A percentile compares a stretch with the other conserved stretches of the same genome.
Evolutionary conservation across 2,113 vertebrate species (phyloP).

Genomic region (Cebus imitator): DNA sequence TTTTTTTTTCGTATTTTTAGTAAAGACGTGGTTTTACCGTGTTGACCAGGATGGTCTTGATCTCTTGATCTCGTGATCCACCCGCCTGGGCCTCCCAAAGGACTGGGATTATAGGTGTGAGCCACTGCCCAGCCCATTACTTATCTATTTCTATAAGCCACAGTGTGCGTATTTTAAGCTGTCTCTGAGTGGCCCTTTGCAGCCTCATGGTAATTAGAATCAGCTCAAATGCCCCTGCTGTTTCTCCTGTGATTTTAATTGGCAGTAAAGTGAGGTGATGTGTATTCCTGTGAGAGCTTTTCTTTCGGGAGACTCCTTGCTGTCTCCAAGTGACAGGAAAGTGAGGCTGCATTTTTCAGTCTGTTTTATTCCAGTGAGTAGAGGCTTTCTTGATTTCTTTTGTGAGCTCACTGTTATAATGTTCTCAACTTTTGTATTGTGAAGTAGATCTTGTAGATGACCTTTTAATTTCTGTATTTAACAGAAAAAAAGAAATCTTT

Average conservation of each 20-base stretch:
- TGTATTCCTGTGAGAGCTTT: conserved; percentile 3
- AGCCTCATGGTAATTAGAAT: conserved; percentile 30
- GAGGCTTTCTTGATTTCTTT: conserved; percentile 4
- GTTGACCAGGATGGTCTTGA: too few relatives aligned
- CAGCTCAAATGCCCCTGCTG: background rate
- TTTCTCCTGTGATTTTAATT: conserved; percentile 45
- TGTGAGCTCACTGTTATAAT: conserved; percentile 11
- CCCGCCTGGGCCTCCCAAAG: too few relatives aligned
- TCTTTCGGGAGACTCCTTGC: background rate
- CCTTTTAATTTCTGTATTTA: conserved; percentile 17
- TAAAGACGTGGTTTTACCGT: too few relatives aligned
- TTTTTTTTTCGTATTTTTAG: too few relatives aligned
- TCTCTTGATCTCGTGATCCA: too few relatives aligned
- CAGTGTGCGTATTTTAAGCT: background rate
- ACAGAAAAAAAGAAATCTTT: conserved; percentile 8
- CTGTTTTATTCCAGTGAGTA: conserved; percentile 32
- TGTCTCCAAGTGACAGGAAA: conserved; percentile 46
- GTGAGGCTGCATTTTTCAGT: conserved; percentile 1
- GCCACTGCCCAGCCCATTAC: background rate
- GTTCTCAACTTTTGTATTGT: conserved; percentile 39
- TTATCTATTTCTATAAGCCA: background rate
- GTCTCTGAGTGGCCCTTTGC: background rate
- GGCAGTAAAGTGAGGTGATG: conserved; percentile 11
- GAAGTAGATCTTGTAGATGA: background rate
- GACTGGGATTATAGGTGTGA: too few relatives aligned